Percentiles rank a stretch among this genome's conserved stretches.
These are phyloP conservation scores for Caenorhabditis japonica DNA, from an alignment of 2,888 invertebrate species.

Conservation along the genomic window DNA sequence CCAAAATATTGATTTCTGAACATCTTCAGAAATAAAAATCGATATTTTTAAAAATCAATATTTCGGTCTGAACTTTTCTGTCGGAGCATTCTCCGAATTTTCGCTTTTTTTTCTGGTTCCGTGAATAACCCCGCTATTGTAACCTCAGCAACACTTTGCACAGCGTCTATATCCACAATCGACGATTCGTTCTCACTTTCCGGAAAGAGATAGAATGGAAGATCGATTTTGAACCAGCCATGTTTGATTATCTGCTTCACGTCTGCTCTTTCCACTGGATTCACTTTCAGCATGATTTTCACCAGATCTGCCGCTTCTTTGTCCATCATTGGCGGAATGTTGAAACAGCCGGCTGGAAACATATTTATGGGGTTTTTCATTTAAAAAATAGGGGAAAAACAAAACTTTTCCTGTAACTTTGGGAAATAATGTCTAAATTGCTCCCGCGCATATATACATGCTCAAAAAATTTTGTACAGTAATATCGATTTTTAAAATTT, in stretches of 20 bases:
- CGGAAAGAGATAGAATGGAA: slow-evolving; percentile 94
- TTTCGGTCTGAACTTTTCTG: not conserved
- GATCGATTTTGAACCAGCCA: slow-evolving; percentile 96
- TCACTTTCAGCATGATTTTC: slow-evolving; percentile 94
- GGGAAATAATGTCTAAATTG: no score
- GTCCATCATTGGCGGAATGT: slow-evolving; percentile 95
- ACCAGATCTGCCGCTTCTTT: slow-evolving; percentile 91
- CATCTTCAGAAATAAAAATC: no score
- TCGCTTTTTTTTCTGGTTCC: no score
- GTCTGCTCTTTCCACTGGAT: slow-evolving; percentile 93
- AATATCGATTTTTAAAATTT: no score
- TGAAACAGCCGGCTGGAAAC: slow-evolving; percentile 88
- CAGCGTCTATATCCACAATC: slow-evolving; percentile 94
- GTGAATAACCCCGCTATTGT: slow-evolving; percentile 41
- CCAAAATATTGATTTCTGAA: no score
- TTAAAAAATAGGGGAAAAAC: no score
- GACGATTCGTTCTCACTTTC: slow-evolving; percentile 94
- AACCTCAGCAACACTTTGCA: slow-evolving; percentile 86
- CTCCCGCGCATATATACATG: no score
- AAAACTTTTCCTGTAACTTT: no score
- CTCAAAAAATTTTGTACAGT: no score
- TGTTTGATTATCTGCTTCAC: slow-evolving; percentile 83
- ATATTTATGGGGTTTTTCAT: not conserved
- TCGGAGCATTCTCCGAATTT: no score
- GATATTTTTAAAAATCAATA: no score